These are phyloP conservation scores for Oxyura jamaicensis DNA, from an alignment of 2,113 vertebrate species.

Conservation along the genomic window DNA sequence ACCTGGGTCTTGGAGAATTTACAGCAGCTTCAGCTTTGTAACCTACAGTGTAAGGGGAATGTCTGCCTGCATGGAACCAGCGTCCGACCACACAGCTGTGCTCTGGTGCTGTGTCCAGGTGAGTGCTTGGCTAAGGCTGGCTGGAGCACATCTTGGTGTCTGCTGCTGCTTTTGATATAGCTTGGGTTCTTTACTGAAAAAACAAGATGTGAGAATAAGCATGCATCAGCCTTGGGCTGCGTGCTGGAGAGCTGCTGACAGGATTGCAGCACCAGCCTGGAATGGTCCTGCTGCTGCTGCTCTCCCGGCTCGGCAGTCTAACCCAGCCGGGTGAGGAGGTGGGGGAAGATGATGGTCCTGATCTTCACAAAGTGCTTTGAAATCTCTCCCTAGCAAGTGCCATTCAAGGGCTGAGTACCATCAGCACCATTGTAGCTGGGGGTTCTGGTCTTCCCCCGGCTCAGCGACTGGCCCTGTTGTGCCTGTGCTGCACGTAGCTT, in stretches of 20 bases:
- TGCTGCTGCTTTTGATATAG: background rate
- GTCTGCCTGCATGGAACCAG: rapidly evolving
- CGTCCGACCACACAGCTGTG: rapidly evolving
- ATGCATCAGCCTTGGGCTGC: background rate
- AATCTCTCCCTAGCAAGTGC: background rate
- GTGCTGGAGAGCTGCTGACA: background rate
- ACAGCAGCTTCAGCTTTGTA: background rate
- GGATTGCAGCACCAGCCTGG: rapidly evolving
- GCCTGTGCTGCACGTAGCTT: background rate
- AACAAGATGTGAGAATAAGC: background rate
- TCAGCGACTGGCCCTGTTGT: background rate
- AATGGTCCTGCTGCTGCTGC: rapidly evolving
- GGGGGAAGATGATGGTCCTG: background rate
- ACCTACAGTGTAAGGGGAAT: background rate
- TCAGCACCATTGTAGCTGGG: background rate
- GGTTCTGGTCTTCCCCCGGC: background rate
- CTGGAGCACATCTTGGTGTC: rapidly evolving
- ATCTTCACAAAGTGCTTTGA: background rate
- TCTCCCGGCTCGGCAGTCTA: background rate
- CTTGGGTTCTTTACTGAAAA: background rate
- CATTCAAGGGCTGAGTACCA: background rate
- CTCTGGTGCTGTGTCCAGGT: rapidly evolving
- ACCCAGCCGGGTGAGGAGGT: background rate
- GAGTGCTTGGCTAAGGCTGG: background rate
- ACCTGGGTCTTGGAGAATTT: background rate